These are phyloP conservation scores for Speoplatyrhinus poulsoni DNA, from an alignment of 2,113 vertebrate genomes.

Conservation along the genomic window DNA sequence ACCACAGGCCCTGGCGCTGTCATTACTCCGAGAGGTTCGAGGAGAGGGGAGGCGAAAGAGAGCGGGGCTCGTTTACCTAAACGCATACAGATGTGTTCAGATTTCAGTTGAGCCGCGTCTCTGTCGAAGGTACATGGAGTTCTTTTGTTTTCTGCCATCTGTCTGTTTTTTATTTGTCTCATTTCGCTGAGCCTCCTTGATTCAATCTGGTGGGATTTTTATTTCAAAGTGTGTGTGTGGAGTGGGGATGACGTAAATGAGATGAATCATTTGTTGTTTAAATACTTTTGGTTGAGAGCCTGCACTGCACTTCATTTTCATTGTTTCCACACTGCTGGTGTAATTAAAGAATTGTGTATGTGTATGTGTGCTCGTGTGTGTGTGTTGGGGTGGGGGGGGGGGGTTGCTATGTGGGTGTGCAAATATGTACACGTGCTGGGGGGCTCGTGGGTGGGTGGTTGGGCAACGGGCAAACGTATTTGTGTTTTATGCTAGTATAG, in stretches of 20 bases:
- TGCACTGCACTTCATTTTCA: conserved; percentile 69
- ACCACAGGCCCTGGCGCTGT: conserved; percentile 66
- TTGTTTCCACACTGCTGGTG: conserved; percentile 72
- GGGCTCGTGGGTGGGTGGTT: conserved; percentile 19
- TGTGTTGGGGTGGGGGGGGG: conserved; percentile 19
- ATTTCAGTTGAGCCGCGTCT: conserved; percentile 43
- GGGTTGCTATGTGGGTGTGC: not conserved
- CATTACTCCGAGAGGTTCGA: conserved; percentile 58
- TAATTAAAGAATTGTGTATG: conserved; percentile 51
- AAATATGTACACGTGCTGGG: conserved; percentile 6
- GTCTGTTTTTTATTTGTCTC: conserved; percentile 72
- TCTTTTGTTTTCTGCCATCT: conserved; percentile 69
- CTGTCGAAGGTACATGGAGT: conserved; percentile 68
- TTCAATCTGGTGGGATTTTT: conserved; percentile 62
- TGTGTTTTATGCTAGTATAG: conserved; percentile 49
- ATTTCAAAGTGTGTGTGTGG: conserved; percentile 67
- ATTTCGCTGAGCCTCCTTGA: conserved; percentile 55
- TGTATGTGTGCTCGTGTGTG: conserved; percentile 8
- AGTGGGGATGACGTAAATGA: conserved; percentile 67
- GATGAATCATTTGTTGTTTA: conserved; percentile 74
- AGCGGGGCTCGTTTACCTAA: conserved; percentile 60
- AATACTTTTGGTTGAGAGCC: conserved; percentile 65
- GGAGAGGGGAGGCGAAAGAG: conserved; percentile 18
- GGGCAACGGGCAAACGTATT: conserved; percentile 37
- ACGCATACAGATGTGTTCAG: conserved; percentile 72